Evolutionary conservation across 1,140 invertebrate genomes (phyloP), one percentile per base, ranked within the genome.

Genomic region (Tetranychus cinnabarinus): DNA sequence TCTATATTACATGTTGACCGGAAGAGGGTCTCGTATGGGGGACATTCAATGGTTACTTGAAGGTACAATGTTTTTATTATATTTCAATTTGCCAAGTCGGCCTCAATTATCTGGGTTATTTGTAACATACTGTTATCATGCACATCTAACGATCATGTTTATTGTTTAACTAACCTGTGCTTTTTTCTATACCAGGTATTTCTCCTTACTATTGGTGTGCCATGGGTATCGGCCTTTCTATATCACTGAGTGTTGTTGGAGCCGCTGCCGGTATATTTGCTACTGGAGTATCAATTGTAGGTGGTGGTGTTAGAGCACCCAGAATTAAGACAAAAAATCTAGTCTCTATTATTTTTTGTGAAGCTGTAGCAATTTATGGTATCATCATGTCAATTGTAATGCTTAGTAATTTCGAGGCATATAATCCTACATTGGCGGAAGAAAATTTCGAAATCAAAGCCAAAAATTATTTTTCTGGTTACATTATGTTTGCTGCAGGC

Each of bases 251-350:
- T 15, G 93, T 98, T 12, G 86, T 97, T 60, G 95, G 95, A 61
- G 95, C 95, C 65, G 95, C 93, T 63, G 80, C 79, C 70, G 95
- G 95, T 58, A 97, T 98, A 66, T 88, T 92, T 72, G 92, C 90
- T 37, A 95, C 90, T 36, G 95, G 95, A 62, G 81, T 84, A 6
- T 95, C 88, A 69, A 98, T 99, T 71, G 77, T 97, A 56, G 95
- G 95, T 60, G 95, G 85, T 65, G 95, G 95, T 71, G 93, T 99
- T 0, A 97, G 97, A 77, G 90, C 93, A 31, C 95, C 95, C 4
- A 78, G 95, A 67, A 99, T 99, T 71, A 91, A 96, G 75, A 99
- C 95, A 56, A 98, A 98, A 75, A 99, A 99, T 76, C 80, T 99
- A 67, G 95, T 99, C 68, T 96, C 90, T 58, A 92, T 97, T 70